These are phyloP conservation scores for Lasioglossum morio DNA, from an alignment of 2,888 invertebrate species.

Conservation along the genomic window DNA sequence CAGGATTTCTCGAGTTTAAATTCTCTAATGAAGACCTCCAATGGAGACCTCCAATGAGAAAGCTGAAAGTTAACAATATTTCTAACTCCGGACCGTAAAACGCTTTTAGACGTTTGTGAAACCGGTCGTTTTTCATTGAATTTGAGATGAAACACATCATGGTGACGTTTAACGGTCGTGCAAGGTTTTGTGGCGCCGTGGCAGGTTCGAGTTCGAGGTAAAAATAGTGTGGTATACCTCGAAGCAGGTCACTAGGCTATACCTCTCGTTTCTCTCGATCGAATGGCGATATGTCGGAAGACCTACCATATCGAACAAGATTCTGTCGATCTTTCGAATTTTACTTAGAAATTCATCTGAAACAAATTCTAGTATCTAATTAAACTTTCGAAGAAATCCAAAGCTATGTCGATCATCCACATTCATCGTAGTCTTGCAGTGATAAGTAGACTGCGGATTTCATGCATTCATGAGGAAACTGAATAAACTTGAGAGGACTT, in stretches of 20 bases:
- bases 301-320: constrained; percentile 47
- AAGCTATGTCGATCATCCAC: neutral
- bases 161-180: constrained; percentile 60
- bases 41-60: neutral
- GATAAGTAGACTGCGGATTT: neutral
- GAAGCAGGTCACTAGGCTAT: constrained; percentile 83
- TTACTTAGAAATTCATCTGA: constrained; percentile 18
- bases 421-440: neutral
- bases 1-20: neutral
- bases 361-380: neutral
- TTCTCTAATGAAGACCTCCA: neutral
- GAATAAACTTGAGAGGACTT: neutral
- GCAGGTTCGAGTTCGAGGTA: constrained; percentile 79
- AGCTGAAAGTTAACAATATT: neutral
- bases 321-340: constrained; percentile 35
- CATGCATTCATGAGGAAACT: neutral
- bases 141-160: constrained; percentile 44
- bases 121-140: constrained; percentile 37
- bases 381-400: neutral
- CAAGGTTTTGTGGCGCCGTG: constrained; percentile 78
- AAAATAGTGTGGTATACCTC: constrained; percentile 82
- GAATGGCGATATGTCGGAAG: constrained; percentile 66
- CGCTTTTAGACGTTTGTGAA: neutral
- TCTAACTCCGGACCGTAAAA: neutral
- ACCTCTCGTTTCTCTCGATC: constrained; percentile 75